Evolutionary conservation across 2,113 vertebrate species (phyloP).

Genomic region (Dunckerocampus dactyliophorus): DNA sequence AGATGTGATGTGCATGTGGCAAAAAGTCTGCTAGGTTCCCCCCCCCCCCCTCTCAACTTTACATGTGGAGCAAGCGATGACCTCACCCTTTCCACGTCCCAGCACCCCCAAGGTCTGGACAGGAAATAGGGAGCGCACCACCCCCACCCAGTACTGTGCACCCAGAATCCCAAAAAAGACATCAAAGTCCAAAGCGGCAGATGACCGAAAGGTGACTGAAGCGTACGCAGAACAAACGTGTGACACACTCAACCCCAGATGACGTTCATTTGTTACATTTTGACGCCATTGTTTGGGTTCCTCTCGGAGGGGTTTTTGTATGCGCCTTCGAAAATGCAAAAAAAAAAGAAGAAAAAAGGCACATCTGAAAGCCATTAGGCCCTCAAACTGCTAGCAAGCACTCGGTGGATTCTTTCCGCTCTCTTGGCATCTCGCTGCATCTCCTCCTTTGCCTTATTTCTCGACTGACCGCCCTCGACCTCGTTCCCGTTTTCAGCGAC

Average conservation of each 20-base stretch:
- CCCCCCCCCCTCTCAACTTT: conserved; percentile 30
- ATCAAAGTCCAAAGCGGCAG: conserved; percentile 3
- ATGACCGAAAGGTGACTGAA: conserved; percentile 17
- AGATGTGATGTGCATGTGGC: conserved; percentile 11
- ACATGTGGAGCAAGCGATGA: conserved; percentile 61
- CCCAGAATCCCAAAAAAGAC: conserved; percentile 33
- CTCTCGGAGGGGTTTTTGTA: conserved; percentile 78
- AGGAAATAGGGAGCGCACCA: conserved; percentile 53
- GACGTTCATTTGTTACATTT: conserved; percentile 54
- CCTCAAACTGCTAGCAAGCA: conserved; percentile 73
- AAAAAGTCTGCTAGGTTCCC: neutral
- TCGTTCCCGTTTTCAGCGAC: conserved; percentile 49
- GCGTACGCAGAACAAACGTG: conserved; percentile 21
- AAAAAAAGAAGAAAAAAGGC: conserved; percentile 38
- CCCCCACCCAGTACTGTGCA: conserved; percentile 35
- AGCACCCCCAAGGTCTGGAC: conserved; percentile 56
- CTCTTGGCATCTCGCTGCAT: conserved; percentile 60
- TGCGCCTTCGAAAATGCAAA: conserved; percentile 73
- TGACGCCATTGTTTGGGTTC: conserved; percentile 78
- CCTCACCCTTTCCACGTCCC: conserved; percentile 56
- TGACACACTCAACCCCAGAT: conserved; percentile 23
- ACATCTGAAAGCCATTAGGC: conserved; percentile 85
- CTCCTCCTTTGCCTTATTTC: conserved; percentile 34
- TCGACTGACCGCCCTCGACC: conserved; percentile 9
- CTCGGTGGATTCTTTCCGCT: conserved; percentile 66